phyloP scores from a whole-genome alignment of 2,113 vertebrate species.

The Lophura nycthemera region DNA sequence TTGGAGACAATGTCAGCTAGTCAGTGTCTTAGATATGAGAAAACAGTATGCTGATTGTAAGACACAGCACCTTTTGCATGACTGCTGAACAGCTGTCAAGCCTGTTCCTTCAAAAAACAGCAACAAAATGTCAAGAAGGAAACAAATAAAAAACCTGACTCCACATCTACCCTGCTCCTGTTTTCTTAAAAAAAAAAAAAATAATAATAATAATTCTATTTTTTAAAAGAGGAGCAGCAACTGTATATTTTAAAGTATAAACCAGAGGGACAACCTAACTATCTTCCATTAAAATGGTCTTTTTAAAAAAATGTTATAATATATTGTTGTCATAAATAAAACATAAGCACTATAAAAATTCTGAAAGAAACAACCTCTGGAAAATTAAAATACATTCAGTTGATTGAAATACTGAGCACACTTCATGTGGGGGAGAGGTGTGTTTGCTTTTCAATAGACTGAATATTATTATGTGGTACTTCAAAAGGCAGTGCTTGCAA shows the following conservation, averaged over 20 bases:
- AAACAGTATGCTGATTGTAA: background rate
- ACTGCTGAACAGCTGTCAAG: background rate
- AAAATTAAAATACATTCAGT: background rate
- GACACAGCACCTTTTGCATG: background rate
- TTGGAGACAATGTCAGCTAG: background rate
- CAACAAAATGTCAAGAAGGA: background rate
- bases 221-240: background rate
- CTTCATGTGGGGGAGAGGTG: background rate
- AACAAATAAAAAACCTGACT: background rate
- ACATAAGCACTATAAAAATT: background rate
- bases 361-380: background rate
- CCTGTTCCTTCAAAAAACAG: background rate
- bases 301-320: background rate
- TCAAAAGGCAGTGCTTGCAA: background rate
- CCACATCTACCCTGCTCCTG: accelerated
- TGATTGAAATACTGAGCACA: background rate
- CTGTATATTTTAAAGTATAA: background rate
- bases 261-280: background rate
- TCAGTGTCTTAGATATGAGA: background rate
- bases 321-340: background rate
- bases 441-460: background rate
- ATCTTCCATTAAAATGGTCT: background rate
- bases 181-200: background rate
- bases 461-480: background rate
- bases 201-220: background rate